Evolutionary conservation across 2,888 invertebrate genomes (phyloP).

Genomic region (Eledone cirrhosa): DNA sequence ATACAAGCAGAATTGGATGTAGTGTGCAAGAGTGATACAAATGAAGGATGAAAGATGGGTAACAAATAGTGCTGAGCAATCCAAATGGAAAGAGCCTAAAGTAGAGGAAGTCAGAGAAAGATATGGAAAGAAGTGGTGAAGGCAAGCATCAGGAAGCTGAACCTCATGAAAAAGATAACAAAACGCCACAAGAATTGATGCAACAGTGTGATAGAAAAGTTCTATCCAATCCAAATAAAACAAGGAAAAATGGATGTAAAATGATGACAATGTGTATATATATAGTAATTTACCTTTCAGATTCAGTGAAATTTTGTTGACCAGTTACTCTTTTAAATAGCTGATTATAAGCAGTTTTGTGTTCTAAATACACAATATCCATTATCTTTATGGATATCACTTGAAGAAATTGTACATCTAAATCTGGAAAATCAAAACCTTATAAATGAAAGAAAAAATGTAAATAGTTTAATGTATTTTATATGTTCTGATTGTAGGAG

Average conservation of each 20-base stretch:
- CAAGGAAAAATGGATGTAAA: background rate
- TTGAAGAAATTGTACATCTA: conserved; percentile 76
- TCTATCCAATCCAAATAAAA: background rate
- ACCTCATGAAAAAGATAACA: background rate
- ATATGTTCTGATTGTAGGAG: too few relatives aligned
- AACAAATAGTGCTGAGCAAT: too few relatives aligned
- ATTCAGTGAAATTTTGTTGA: conserved; percentile 34
- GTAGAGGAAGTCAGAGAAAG: too few relatives aligned
- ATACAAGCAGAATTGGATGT: too few relatives aligned
- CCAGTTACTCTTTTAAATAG: conserved; percentile 44
- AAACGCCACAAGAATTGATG: background rate
- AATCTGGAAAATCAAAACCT: conserved; percentile 63
- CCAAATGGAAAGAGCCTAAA: too few relatives aligned
- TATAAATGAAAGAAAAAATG: background rate
- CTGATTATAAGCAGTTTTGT: conserved; percentile 44
- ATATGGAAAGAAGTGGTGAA: too few relatives aligned
- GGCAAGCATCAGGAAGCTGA: too few relatives aligned
- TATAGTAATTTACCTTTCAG: conserved; percentile 35
- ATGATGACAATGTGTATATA: background rate
- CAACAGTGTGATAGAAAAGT: background rate
- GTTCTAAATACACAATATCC: conserved; percentile 52
- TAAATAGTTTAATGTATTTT: too few relatives aligned
- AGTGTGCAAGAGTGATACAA: too few relatives aligned
- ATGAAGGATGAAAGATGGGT: too few relatives aligned
- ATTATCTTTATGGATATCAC: conserved; percentile 74